phyloP scores from a whole-genome alignment of 2,888 invertebrate genomes.

The Bhutanitis thaidina region DNA sequence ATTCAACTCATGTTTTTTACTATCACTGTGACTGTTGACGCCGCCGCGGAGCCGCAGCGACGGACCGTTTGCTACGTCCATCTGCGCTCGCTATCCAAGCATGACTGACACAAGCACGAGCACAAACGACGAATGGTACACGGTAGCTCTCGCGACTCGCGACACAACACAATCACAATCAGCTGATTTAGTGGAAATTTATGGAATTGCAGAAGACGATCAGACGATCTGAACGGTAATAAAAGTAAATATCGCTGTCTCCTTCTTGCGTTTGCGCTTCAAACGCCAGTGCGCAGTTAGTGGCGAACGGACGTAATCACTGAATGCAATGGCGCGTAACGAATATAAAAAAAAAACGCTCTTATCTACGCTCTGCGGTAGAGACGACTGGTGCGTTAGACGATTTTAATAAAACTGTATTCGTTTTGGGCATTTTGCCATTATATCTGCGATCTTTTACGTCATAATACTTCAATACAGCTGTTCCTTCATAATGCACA shows the following conservation, averaged over 20 bases:
- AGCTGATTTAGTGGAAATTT: constrained; percentile 44
- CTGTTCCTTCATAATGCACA: constrained; percentile 5
- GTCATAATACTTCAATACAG: constrained; percentile 14
- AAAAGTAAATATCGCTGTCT: constrained; percentile 15
- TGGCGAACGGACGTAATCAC: constrained; percentile 5
- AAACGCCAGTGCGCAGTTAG: constrained; percentile 28
- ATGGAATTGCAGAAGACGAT: constrained; percentile 20
- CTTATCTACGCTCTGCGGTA: constrained; percentile 3
- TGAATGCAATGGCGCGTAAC: constrained; percentile 36
- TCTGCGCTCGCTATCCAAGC: constrained; percentile 55
- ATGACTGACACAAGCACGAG: constrained; percentile 49
- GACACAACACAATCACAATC: constrained; percentile 32
- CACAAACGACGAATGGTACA: constrained; percentile 6
- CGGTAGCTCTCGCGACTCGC: constrained; percentile 3
- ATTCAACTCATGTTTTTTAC: constrained; percentile 76
- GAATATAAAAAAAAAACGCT: neutral
- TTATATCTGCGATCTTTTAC: constrained; percentile 21
- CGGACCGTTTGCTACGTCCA: constrained; percentile 63
- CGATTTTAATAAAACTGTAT: constrained; percentile 29
- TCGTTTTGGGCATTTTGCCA: constrained; percentile 39
- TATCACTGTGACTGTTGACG: constrained; percentile 52
- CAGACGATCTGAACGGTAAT: constrained; percentile 5
- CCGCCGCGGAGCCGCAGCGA: constrained; percentile 74
- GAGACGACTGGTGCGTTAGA: constrained; percentile 20
- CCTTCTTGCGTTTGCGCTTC: constrained; percentile 28